Evolutionary conservation across 2,113 vertebrate genomes (phyloP).

Genomic region (Elachura formosa): DNA sequence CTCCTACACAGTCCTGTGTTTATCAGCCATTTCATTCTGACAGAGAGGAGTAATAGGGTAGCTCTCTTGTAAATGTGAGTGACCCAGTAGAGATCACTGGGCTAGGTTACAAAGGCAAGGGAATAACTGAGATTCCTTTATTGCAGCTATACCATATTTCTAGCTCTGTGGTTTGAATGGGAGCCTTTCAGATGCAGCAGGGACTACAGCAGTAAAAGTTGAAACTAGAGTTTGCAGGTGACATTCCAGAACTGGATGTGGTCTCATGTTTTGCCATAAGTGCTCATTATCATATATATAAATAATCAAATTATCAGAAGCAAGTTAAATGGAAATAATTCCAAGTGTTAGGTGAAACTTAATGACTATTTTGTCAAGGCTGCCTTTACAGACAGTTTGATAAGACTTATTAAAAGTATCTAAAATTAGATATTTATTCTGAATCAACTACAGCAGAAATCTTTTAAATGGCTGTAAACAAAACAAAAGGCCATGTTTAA

Average conservation of each 20-base stretch:
- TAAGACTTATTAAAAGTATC: neutral
- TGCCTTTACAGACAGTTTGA: neutral
- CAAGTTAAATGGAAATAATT: neutral
- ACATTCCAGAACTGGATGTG: neutral
- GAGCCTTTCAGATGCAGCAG: neutral
- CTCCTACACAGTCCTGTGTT: neutral
- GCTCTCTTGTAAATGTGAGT: neutral
- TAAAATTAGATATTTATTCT: neutral
- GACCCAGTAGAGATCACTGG: neutral
- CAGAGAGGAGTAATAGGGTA: neutral
- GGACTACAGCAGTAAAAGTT: neutral
- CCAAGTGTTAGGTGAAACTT: neutral
- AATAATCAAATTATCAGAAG: neutral
- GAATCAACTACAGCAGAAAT: neutral
- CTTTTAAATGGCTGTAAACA: neutral
- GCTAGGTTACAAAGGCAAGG: neutral
- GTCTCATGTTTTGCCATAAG: neutral
- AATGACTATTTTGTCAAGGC: neutral
- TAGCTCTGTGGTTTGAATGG: neutral
- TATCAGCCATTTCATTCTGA: neutral
- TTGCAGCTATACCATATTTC: neutral
- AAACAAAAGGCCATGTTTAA: neutral
- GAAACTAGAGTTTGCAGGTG: neutral
- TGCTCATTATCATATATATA: neutral
- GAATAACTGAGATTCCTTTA: neutral